Conservation (phyloP, 2,113 vertebrate genomes). For the Thymallus thymallus region DNA sequence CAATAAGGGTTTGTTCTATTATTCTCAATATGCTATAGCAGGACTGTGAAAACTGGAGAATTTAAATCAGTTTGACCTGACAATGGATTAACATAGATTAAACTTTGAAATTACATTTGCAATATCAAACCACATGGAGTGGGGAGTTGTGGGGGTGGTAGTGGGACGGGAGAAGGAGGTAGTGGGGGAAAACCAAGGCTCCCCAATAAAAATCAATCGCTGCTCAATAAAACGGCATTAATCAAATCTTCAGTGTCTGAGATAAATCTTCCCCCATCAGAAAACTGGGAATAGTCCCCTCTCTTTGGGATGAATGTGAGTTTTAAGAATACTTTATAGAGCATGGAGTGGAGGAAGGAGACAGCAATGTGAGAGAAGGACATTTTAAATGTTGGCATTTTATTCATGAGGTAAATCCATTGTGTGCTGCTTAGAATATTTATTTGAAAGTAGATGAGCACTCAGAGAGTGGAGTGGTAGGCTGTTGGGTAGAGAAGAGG, state of each 20-base stretch:
- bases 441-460: conserved; percentile 18
- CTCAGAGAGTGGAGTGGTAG: neutral
- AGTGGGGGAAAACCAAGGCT: neutral
- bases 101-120: neutral
- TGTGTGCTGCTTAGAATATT: conserved; percentile 22
- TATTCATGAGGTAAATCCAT: conserved; percentile 22
- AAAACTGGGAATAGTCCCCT: neutral
- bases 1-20: neutral
- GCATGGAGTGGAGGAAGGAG: neutral
- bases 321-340: neutral
- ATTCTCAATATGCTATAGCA: neutral
- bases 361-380: neutral
- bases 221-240: neutral
- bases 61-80: neutral
- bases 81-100: neutral
- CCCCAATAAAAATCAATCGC: conserved; percentile 1
- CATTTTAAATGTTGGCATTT: conserved; percentile 25
- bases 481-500: neutral
- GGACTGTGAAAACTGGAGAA: neutral
- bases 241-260: neutral
- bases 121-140: neutral
- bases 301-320: neutral
- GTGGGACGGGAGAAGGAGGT: no score
- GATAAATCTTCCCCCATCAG: conserved; percentile 1
- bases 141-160: neutral